Base-by-base conservation (phyloP, 2,797 vertebrate species). In the Helicolenus hilgendorfi region DNA sequence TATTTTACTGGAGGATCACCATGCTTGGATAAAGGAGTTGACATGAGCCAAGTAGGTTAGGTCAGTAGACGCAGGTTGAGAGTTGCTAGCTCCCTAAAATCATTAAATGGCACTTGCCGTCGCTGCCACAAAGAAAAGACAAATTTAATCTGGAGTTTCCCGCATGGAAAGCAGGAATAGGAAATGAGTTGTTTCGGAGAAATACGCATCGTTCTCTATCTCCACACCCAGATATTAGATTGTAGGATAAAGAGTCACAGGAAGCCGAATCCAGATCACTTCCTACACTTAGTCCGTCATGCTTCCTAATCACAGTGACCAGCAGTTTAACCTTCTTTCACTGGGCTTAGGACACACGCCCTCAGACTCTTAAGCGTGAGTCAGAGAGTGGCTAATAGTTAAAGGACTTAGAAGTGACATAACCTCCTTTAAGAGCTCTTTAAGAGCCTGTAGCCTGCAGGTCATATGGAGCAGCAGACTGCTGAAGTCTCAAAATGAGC, bases 321-420 rank as follows among this genome's bases (percentile, higher is more conserved):
- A 79, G 56, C 5, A 41, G 33, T 65, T 81, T 71, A 31, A 88
- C 86, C 84, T 77, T 74, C 70, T 83, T 73, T 70, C 68, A 59
- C 59, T 53, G 10, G 2, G 27, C 63, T 90, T 49, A 73, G 33
- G 20, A 33, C 7, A 24, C 20, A 72, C 10, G 8, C 56, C 68
- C 76, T 72, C 27, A 20, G 14, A 33, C 33, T 69, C 26, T 9
- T 9, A 41, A 67, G 33, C 26, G 22, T 56, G 62, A 95, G 79
- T 79, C 81, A 86, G 36, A 33, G 55, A 70, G 59, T 38, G 74
- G 63, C 49, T 74, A 49, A 85, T 14, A 70, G 55, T 82, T 85
- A 65, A 75, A 79, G 63, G 72, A 69, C 69, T 81, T 70, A 79
- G 75, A 69, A 35, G 83, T 94, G 91, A 94, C 92, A 73, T 74